These are phyloP conservation scores for Panagrolaimus sp. DNA, from an alignment of 1,140 invertebrate species.

Conservation along the genomic window DNA sequence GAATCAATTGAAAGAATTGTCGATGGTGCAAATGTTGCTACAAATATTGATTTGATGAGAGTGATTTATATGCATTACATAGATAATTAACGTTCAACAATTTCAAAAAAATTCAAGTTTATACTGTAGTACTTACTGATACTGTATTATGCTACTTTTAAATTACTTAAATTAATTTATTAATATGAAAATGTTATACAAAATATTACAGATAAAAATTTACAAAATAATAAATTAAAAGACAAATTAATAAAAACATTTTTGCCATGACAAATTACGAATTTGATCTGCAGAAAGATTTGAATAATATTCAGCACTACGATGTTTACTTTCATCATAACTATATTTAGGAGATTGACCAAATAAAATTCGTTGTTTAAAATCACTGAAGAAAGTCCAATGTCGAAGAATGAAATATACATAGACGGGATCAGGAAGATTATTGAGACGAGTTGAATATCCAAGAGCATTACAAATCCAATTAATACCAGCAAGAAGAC, in stretches of 20 bases:
- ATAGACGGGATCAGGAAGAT: slow-evolving; percentile 34
- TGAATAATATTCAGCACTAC: neutral
- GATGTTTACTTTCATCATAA: neutral
- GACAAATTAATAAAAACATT: neutral
- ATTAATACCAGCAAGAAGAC: slow-evolving; percentile 25
- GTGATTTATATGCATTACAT: no score
- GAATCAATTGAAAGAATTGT: no score
- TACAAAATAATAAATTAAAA: neutral
- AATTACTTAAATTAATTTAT: no score
- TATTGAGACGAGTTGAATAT: neutral
- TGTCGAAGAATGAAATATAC: slow-evolving; percentile 42
- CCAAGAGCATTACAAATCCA: slow-evolving; percentile 13
- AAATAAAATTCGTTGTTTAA: slow-evolving; percentile 24
- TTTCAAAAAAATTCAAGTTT: no score
- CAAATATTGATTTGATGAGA: no score
- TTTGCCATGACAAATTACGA: neutral
- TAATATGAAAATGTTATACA: no score
- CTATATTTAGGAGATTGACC: neutral
- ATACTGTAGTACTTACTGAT: no score
- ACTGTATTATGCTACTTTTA: no score
- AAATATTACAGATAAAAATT: no score
- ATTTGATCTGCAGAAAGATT: neutral
- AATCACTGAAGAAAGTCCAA: slow-evolving; percentile 44
- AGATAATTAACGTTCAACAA: no score
- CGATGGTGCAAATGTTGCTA: no score